Evolutionary conservation across 2,888 invertebrate species (phyloP).

Genomic region (Calliscelio sp.): DNA sequence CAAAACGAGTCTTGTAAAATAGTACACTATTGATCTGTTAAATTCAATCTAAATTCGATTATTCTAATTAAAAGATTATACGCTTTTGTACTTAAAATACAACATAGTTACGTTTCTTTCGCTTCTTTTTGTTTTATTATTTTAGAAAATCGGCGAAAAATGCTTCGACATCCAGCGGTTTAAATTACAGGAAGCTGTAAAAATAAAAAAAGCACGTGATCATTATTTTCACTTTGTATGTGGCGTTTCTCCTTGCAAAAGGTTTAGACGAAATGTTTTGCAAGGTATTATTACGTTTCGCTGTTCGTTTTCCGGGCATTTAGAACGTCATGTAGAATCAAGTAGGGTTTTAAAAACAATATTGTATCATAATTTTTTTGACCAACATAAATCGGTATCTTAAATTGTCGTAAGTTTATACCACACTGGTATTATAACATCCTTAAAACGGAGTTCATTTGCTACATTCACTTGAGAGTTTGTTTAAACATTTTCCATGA

Average conservation of each 20-base stretch:
- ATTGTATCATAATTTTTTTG: background rate
- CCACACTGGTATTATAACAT: too few species aligned
- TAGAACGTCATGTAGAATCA: background rate
- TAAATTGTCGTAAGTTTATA: background rate
- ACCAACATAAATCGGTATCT: background rate
- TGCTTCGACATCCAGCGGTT: conserved; percentile 6
- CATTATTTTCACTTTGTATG: conserved; percentile 47
- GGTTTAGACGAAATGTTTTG: background rate
- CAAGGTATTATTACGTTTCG: conserved; percentile 12
- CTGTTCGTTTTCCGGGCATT: background rate
- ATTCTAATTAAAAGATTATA: too few species aligned
- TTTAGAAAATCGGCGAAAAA: conserved; percentile 27
- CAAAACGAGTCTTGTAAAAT: too few species aligned
- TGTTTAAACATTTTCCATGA: background rate
- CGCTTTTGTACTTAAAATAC: too few species aligned
- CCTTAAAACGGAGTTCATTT: too few species aligned
- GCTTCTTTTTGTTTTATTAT: too few species aligned
- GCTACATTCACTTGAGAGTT: too few species aligned
- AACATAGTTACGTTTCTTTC: too few species aligned
- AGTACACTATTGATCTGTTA: too few species aligned
- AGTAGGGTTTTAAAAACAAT: background rate
- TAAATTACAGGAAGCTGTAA: conserved; percentile 46
- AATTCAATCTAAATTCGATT: too few species aligned
- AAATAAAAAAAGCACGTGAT: conserved; percentile 34
- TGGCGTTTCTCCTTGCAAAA: conserved; percentile 12